Evolutionary conservation across 1,140 invertebrate species (phyloP).

Genomic region (Cotesia typhae): DNA sequence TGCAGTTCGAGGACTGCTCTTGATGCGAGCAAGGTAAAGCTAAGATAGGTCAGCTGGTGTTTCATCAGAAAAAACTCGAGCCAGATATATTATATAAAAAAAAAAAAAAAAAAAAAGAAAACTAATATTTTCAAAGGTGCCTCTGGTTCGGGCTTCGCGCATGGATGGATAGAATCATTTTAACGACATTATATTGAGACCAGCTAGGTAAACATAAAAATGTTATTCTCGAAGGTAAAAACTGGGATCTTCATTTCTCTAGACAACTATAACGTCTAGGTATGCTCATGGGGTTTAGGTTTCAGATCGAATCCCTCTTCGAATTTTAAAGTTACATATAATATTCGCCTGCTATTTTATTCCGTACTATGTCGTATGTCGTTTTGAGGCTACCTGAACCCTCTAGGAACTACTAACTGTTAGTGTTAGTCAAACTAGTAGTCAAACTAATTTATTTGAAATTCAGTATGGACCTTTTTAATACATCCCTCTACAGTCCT

Average conservation of each 20-base stretch:
- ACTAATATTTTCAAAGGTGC: slow-evolving; percentile 42
- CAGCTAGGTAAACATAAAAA: slow-evolving; percentile 42
- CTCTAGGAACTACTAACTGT: not conserved
- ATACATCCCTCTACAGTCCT: too few relatives aligned
- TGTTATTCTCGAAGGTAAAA: slow-evolving; percentile 34
- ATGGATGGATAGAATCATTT: slow-evolving; percentile 33
- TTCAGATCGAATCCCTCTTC: slow-evolving; percentile 5
- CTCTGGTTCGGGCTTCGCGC: not conserved
- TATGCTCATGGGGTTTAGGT: not conserved
- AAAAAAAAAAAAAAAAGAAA: slow-evolving; percentile 37
- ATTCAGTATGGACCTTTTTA: too few relatives aligned
- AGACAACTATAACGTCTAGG: not conserved
- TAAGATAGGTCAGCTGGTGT: slow-evolving; percentile 37
- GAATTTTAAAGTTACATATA: slow-evolving; percentile 2
- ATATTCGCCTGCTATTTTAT: not conserved
- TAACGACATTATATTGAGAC: slow-evolving; percentile 46
- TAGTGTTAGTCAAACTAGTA: too few relatives aligned
- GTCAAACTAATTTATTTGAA: too few relatives aligned
- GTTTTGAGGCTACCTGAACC: not conserved
- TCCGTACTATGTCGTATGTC: not conserved
- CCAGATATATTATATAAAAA: too few relatives aligned
- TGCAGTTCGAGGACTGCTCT: not conserved
- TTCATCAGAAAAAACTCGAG: not conserved
- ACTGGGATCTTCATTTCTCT: slow-evolving; percentile 8
- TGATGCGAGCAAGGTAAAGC: too few relatives aligned